phyloP scores from a whole-genome alignment of 2,113 vertebrate genomes.

The Dinomys branickii region DNA sequence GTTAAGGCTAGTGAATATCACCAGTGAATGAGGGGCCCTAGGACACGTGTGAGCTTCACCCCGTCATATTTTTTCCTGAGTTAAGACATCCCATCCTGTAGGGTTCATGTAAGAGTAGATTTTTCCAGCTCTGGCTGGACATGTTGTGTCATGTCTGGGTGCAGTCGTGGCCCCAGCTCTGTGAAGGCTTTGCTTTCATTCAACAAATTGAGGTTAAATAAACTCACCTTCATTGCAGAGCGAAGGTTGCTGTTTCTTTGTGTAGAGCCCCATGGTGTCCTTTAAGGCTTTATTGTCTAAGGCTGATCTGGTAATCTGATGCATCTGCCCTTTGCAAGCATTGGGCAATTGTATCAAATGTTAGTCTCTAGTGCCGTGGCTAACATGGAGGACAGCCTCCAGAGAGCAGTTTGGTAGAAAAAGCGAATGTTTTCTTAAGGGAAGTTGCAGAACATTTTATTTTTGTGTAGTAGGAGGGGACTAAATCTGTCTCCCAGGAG shows the following conservation, averaged over 20 bases:
- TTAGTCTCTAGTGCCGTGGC: slow-evolving; percentile 20
- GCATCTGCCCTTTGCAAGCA: slow-evolving; percentile 28
- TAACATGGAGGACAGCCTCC: neutral
- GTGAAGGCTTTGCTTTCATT: slow-evolving; percentile 61
- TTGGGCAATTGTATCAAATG: slow-evolving; percentile 52
- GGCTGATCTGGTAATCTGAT: slow-evolving; percentile 51
- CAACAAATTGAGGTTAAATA: slow-evolving; percentile 68
- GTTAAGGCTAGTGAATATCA: neutral
- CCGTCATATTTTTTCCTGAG: slow-evolving; percentile 49
- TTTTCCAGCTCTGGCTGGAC: slow-evolving; percentile 65
- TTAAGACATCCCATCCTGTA: slow-evolving; percentile 55
- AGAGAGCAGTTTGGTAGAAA: slow-evolving; percentile 21
- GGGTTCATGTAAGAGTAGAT: neutral
- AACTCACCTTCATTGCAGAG: neutral
- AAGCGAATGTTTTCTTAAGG: slow-evolving; percentile 48
- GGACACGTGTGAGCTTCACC: neutral
- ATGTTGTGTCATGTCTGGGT: slow-evolving; percentile 61
- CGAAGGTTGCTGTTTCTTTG: slow-evolving; percentile 27
- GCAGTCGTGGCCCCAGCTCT: slow-evolving; percentile 31
- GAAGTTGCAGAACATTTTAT: slow-evolving; percentile 41
- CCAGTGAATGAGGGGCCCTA: neutral
- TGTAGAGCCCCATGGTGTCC: neutral
- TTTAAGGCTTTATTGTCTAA: slow-evolving; percentile 38
- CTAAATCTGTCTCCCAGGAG: neutral
- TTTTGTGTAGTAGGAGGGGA: neutral